A percentile compares a stretch with the other conserved stretches of the same genome.
Conservation (phyloP, 2,797 vertebrate species). For the Botia almorhae region DNA sequence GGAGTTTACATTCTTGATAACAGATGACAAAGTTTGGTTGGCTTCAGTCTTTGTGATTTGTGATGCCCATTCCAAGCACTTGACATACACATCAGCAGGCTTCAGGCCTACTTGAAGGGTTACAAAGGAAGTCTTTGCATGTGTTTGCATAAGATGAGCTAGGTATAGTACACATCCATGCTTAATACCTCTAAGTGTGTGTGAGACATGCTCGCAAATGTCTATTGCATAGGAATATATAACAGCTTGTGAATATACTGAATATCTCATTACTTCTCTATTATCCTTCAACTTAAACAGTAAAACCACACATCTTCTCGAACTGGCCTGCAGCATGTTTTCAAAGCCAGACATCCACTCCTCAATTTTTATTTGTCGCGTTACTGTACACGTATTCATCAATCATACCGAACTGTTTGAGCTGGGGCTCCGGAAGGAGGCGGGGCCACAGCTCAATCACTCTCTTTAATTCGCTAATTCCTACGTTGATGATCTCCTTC, state of each 20-base stretch:
- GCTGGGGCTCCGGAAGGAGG: constrained; percentile 53
- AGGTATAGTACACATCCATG: constrained; percentile 21
- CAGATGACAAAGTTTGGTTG: constrained; percentile 15
- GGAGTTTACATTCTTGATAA: not conserved
- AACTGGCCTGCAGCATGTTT: constrained; percentile 72
- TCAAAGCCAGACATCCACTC: constrained; percentile 71
- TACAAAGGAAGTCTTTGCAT: constrained; percentile 37
- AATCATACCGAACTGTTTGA: constrained; percentile 77
- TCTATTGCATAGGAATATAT: constrained; percentile 1
- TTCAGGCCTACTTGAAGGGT: constrained; percentile 34
- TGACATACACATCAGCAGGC: constrained; percentile 29
- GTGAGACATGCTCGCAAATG: not conserved
- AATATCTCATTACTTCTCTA: constrained; percentile 74
- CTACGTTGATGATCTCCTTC: not conserved
- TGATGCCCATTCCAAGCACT: constrained; percentile 17
- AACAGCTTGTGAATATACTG: constrained; percentile 68
- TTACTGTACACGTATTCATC: constrained; percentile 72
- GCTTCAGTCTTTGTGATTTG: constrained; percentile 2
- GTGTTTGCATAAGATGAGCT: constrained; percentile 44
- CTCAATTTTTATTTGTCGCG: constrained; percentile 75
- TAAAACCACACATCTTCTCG: constrained; percentile 70
- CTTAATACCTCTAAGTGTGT: constrained; percentile 29
- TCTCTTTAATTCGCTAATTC: not conserved
- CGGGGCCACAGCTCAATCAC: not conserved
- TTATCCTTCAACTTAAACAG: constrained; percentile 70